Percentiles rank a stretch among this genome's conserved stretches.
Conservation (phyloP, 2,113 vertebrate genomes). For the Grammatotria lemairii region DNA sequence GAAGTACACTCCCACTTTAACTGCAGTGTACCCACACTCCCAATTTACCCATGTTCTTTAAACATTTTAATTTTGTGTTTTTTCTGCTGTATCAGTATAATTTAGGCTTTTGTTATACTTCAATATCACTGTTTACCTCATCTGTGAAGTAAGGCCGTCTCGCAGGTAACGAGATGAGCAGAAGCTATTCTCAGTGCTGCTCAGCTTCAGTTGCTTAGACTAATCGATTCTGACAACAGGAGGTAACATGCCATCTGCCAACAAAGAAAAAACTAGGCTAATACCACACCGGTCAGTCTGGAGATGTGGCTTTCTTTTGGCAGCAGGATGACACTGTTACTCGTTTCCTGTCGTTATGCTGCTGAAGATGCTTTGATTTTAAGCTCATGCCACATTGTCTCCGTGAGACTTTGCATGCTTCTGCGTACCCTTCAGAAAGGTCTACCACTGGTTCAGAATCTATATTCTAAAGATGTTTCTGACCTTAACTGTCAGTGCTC, state of each 20-base stretch:
- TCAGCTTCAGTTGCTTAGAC: slow-evolving; percentile 31
- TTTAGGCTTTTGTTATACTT: not conserved
- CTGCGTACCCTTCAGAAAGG: not conserved
- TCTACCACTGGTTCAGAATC: not conserved
- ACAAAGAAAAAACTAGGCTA: slow-evolving; percentile 40
- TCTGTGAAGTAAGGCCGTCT: not conserved
- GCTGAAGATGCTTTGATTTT: not conserved
- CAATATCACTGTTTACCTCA: not conserved
- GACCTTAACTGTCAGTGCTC: not conserved
- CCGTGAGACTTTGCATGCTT: not conserved
- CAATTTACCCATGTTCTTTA: not conserved
- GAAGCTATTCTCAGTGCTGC: slow-evolving; percentile 26
- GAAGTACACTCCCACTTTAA: not conserved
- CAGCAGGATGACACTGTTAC: not conserved
- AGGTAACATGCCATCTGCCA: slow-evolving; percentile 25
- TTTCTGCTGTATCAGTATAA: not conserved
- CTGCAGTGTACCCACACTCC: not conserved
- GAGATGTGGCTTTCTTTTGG: not conserved
- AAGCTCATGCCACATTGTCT: not conserved
- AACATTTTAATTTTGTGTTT: not conserved
- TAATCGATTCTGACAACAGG: slow-evolving; percentile 50
- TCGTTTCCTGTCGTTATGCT: not conserved
- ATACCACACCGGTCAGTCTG: not conserved
- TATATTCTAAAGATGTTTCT: not conserved
- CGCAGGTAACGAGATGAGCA: slow-evolving; percentile 13